phyloP scores from a whole-genome alignment of 2,113 vertebrate genomes.

The Rafetus swinhoei region DNA sequence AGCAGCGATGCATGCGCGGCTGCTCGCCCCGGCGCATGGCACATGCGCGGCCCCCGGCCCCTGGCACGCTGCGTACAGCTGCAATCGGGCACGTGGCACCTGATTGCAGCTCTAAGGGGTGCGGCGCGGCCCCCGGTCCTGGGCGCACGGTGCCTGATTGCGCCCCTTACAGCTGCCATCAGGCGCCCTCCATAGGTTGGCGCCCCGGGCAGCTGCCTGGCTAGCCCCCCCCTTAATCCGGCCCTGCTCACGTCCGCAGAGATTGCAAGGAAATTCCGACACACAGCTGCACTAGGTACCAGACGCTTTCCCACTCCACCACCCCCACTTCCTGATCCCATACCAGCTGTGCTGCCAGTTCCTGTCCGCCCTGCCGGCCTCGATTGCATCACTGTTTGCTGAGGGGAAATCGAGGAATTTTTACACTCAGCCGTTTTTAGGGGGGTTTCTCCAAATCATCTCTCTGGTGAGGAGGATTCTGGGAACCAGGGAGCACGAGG shows the following conservation, averaged over 20 bases:
- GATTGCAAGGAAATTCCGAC: background rate
- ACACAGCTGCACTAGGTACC: background rate
- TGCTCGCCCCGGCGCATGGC: no score
- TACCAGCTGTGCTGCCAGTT: background rate
- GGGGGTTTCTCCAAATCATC: background rate
- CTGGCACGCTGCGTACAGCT: no score
- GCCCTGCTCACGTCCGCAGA: background rate
- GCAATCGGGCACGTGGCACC: no score
- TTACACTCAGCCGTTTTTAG: background rate
- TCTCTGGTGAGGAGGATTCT: background rate
- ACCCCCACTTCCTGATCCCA: background rate
- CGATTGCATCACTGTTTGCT: background rate
- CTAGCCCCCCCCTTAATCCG: no score
- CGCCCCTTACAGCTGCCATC: no score
- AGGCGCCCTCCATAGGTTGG: no score
- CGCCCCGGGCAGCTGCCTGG: no score
- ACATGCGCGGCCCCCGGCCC: no score
- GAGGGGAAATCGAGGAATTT: background rate
- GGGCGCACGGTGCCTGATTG: no score
- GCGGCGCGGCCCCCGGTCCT: no score
- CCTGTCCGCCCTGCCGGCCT: background rate
- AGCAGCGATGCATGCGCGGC: no score
- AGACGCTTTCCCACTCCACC: background rate
- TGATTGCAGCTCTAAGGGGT: no score
- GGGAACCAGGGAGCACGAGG: background rate